Evolutionary conservation across 2,888 invertebrate species (phyloP).

Genomic region (Ectemnius lituratus): DNA sequence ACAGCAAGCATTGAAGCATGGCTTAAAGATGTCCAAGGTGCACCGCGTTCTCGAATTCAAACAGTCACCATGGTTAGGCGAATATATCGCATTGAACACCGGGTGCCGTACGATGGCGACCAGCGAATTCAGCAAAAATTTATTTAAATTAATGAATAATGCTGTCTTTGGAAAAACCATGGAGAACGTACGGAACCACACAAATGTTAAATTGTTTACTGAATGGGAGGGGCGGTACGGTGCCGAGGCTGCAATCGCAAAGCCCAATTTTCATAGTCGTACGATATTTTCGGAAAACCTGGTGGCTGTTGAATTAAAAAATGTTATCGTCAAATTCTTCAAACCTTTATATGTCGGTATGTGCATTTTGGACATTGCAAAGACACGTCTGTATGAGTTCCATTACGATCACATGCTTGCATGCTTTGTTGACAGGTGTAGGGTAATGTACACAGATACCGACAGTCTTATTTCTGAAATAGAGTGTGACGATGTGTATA

Average conservation of each 20-base stretch:
- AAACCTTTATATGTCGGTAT: slow-evolving; percentile 67
- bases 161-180: slow-evolving; percentile 71
- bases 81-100: slow-evolving; percentile 67
- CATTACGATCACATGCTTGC: slow-evolving; percentile 58
- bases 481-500: slow-evolving; percentile 28
- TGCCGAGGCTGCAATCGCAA: slow-evolving; percentile 54
- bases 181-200: slow-evolving; percentile 74
- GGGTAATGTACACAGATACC: slow-evolving; percentile 56
- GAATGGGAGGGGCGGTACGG: slow-evolving; percentile 59
- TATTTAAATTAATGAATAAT: slow-evolving; percentile 74
- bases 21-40: slow-evolving; percentile 55
- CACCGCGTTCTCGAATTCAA: slow-evolving; percentile 66
- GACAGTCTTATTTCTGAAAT: slow-evolving; percentile 46
- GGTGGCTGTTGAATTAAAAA: slow-evolving; percentile 6
- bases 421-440: slow-evolving; percentile 38
- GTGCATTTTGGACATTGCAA: slow-evolving; percentile 63
- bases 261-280: slow-evolving; percentile 68
- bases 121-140: slow-evolving; percentile 70
- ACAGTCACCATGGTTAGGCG: slow-evolving; percentile 63
- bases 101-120: slow-evolving; percentile 63
- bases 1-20: slow-evolving; percentile 60
- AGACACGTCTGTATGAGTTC: slow-evolving; percentile 68
- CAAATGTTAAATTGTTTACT: slow-evolving; percentile 67
- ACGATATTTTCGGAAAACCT: slow-evolving; percentile 68
- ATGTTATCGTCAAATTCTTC: slow-evolving; percentile 57